phyloP scores from a whole-genome alignment of 2,113 vertebrate species.

The Gallinago media region DNA sequence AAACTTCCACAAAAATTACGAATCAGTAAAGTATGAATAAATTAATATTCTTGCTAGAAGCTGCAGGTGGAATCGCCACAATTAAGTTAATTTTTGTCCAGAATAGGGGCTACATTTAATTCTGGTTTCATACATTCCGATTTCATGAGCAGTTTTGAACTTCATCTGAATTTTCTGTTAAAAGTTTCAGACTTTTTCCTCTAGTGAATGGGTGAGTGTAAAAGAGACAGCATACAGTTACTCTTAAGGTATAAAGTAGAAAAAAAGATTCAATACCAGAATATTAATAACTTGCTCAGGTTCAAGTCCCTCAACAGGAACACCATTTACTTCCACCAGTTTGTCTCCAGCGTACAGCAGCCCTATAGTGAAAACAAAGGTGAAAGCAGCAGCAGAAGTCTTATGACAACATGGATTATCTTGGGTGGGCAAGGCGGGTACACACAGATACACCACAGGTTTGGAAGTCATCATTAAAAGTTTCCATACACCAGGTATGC shows the following conservation, averaged over 20 bases:
- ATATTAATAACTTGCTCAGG: slow-evolving; percentile 96
- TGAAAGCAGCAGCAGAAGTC: background rate
- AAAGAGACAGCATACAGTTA: background rate
- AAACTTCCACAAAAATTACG: background rate
- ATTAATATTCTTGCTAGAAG: background rate
- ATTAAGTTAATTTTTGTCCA: background rate
- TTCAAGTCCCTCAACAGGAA: slow-evolving; percentile 90
- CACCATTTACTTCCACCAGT: slow-evolving; percentile 93
- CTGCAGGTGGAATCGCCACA: background rate
- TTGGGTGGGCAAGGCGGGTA: background rate
- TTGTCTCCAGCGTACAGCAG: slow-evolving; percentile 94
- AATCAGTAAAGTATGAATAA: background rate
- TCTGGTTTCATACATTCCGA: background rate
- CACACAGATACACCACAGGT: background rate
- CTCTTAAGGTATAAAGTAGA: background rate
- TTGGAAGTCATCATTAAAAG: background rate
- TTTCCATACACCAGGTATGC: background rate
- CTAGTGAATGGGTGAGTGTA: background rate
- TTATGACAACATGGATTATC: background rate
- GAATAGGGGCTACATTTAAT: background rate
- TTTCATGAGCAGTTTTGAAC: background rate
- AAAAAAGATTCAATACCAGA: slow-evolving; percentile 80
- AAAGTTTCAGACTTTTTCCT: background rate
- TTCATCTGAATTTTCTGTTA: background rate
- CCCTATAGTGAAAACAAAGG: slow-evolving; percentile 73